These are phyloP conservation scores for Bufo gargarizans DNA, from an alignment of 2,113 vertebrate genomes.

Conservation along the genomic window DNA sequence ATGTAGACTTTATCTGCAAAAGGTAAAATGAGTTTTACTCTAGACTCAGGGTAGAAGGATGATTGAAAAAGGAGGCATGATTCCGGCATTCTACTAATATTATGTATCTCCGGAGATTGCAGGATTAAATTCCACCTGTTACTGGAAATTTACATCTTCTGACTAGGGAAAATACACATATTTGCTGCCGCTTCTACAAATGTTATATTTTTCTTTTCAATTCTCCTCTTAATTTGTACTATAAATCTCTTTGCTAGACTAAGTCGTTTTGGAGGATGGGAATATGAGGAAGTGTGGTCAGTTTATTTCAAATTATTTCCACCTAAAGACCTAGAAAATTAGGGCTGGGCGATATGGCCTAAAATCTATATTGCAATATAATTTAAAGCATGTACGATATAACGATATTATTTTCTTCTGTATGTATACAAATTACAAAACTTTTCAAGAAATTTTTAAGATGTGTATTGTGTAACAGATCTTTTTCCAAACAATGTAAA, in stretches of 20 bases:
- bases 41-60: background rate
- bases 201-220: background rate
- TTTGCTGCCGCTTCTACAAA: background rate
- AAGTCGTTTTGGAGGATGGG: no score
- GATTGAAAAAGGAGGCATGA: background rate
- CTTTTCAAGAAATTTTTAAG: no score
- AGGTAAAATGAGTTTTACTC: background rate
- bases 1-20: conserved; percentile 17
- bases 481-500: no score
- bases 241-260: background rate
- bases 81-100: background rate
- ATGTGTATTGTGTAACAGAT: no score
- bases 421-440: no score
- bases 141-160: background rate
- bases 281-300: no score
- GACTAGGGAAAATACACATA: background rate
- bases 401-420: no score
- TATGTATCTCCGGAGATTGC: background rate
- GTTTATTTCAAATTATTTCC: no score
- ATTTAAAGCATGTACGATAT: no score
- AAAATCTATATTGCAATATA: no score
- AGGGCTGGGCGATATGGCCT: no score
- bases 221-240: background rate
- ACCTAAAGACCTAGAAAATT: no score
- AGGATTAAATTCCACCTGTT: background rate